Percentiles rank a stretch among this genome's conserved stretches.
These are phyloP conservation scores for Diorhabda sublineata DNA, from an alignment of 1,140 invertebrate species.

Conservation along the genomic window DNA sequence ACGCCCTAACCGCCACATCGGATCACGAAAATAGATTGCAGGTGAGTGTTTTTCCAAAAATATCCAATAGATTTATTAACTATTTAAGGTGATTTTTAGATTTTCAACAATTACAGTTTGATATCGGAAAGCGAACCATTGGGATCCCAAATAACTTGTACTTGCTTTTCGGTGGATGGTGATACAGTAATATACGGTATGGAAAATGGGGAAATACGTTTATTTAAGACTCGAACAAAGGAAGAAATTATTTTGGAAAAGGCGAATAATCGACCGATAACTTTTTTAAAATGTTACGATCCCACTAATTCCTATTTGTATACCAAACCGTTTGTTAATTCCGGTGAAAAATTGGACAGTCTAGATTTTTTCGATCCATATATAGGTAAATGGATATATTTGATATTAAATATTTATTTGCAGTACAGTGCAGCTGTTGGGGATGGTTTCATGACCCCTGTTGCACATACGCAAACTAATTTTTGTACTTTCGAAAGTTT, in stretches of 20 bases:
- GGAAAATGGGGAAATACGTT: conserved; percentile 20
- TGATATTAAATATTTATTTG: no score
- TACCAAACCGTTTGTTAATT: neutral
- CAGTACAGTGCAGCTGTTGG: no score
- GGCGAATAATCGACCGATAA: neutral
- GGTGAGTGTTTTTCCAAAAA: conserved; percentile 4
- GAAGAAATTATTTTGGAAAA: neutral
- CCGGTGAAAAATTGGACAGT: neutral
- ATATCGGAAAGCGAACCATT: conserved; percentile 25
- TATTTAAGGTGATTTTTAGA: neutral
- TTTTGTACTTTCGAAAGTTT: no score
- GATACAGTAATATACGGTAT: conserved; percentile 25
- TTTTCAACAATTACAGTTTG: conserved; percentile 22
- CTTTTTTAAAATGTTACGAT: conserved; percentile 12
- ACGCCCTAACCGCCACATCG: conserved; percentile 19
- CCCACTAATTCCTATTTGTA: conserved; percentile 5
- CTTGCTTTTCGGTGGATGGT: conserved; percentile 26
- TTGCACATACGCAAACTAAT: no score
- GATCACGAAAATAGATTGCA: conserved; percentile 25
- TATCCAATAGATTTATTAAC: neutral
- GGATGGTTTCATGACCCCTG: no score
- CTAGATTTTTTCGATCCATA: conserved; percentile 4
- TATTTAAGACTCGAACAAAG: conserved; percentile 25
- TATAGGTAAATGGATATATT: neutral
- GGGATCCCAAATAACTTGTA: conserved; percentile 12